Evolutionary conservation across 2,113 vertebrate species (phyloP), one percentile per base, ranked within the genome.

Genomic region (Cyphomyrus discorhynchus): DNA sequence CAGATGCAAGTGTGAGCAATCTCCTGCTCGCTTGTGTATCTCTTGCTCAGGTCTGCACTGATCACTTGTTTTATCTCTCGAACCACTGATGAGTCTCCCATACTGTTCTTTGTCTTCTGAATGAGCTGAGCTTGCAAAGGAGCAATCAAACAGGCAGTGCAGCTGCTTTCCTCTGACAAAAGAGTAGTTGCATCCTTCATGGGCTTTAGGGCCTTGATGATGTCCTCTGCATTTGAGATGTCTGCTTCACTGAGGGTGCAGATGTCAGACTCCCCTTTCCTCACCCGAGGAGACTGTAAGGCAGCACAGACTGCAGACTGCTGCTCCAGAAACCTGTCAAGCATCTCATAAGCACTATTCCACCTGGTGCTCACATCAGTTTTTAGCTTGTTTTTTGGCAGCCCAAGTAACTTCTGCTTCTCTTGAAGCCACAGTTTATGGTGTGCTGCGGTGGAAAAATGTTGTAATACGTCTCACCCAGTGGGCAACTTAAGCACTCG

Each of bases 211-310:
- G 88, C 50, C 3, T 87, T 91, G 6, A 91, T 52, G 58, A 90
- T 87, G 88, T 93, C 92, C 90, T 94, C 93, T 93, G 92, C 53
- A 17, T 15, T 42, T 42, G 39, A 42, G 39, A 91, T 58, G 83
- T 86, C 89, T 70, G 87, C 39, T 74, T 90, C 86, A 24, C 15
- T 90, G 35, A 92, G 88, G 56, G 90, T 91, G 70, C 53, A 88
- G 91, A 89, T 74, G 15, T 90, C 90, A 89, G 70, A 77, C 66
- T 2, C 27, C 3, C 86, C 85, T 91, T 66, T 91, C 45, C 88
- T 89, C 19, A 90, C 88, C 66, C 58, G 53, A 58, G 53, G 19
- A 58, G 21, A 58, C 53, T 24, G 19, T 58, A 58, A 58, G 19
- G 53, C 19, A 39, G 3, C 39, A 42, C 39, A 42, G 39, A 42